Percentiles rank a stretch among this genome's conserved stretches.
phyloP scores from a whole-genome alignment of 2,113 vertebrate genomes.

The Pygoscelis adeliae region DNA sequence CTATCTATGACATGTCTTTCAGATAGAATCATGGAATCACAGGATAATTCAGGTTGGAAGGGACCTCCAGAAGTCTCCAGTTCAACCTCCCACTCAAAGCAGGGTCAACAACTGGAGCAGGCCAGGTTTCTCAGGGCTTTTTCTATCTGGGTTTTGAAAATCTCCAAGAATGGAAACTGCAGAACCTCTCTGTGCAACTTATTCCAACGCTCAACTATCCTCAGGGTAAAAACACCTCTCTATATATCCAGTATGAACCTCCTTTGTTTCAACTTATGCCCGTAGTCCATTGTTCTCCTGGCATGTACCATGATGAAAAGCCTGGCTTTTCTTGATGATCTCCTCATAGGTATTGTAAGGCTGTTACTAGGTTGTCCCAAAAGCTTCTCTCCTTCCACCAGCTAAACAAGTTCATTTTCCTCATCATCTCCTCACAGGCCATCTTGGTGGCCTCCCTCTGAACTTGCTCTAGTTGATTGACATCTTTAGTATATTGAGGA shows the following conservation, averaged over 20 bases:
- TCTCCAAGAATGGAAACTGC: neutral
- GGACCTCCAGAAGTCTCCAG: neutral
- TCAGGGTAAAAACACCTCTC: neutral
- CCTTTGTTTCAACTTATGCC: neutral
- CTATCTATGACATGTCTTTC: neutral
- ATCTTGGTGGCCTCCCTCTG: neutral
- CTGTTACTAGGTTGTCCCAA: neutral
- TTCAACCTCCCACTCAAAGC: neutral
- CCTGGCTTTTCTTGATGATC: neutral
- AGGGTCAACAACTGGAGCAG: neutral
- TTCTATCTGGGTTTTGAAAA: neutral
- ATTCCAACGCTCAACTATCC: rapidly evolving
- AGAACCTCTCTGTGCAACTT: neutral
- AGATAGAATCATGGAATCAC: neutral
- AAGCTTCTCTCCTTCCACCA: neutral
- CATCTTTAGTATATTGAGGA: neutral
- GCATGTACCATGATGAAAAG: rapidly evolving
- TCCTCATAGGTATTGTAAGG: neutral
- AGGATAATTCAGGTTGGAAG: neutral
- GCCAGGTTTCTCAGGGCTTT: neutral
- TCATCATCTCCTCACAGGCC: neutral
- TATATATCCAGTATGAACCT: rapidly evolving
- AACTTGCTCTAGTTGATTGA: neutral
- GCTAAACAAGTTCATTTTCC: neutral
- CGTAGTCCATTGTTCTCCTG: neutral